These are phyloP conservation scores for Mayetiola destructor DNA, from an alignment of 2,888 invertebrate species.

Conservation along the genomic window DNA sequence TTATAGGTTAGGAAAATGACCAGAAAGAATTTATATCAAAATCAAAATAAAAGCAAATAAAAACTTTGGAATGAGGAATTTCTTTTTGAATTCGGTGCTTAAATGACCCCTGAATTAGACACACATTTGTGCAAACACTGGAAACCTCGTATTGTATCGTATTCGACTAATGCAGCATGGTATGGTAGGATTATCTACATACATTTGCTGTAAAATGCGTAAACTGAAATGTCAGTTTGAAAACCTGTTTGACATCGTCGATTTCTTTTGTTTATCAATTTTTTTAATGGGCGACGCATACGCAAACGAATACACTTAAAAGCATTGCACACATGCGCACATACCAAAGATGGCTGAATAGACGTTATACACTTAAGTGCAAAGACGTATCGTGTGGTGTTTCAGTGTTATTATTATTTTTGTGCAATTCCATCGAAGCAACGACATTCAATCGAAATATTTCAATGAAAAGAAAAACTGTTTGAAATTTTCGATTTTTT, in stretches of 20 bases:
- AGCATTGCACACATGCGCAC: constrained; percentile 1
- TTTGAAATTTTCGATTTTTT: background rate
- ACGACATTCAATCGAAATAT: too few relatives aligned
- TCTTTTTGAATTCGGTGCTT: too few relatives aligned
- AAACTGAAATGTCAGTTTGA: background rate
- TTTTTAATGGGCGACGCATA: too few relatives aligned
- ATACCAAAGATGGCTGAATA: constrained; percentile 4
- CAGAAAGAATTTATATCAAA: too few relatives aligned
- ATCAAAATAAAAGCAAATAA: too few relatives aligned
- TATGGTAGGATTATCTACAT: too few relatives aligned
- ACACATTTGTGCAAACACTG: too few relatives aligned
- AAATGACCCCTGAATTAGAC: too few relatives aligned
- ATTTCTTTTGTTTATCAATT: constrained; percentile 7
- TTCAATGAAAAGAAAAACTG: background rate
- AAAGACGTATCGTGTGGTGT: background rate
- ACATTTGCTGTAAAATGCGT: background rate
- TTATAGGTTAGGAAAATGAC: too few relatives aligned
- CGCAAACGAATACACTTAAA: background rate
- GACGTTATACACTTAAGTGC: background rate
- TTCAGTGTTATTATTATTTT: background rate
- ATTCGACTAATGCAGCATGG: too few relatives aligned
- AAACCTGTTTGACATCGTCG: background rate
- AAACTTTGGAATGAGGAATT: too few relatives aligned
- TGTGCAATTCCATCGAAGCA: background rate
- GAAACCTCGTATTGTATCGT: too few relatives aligned